Base-by-base conservation (phyloP, 2,113 vertebrate genomes). In the Abramis brama region DNA sequence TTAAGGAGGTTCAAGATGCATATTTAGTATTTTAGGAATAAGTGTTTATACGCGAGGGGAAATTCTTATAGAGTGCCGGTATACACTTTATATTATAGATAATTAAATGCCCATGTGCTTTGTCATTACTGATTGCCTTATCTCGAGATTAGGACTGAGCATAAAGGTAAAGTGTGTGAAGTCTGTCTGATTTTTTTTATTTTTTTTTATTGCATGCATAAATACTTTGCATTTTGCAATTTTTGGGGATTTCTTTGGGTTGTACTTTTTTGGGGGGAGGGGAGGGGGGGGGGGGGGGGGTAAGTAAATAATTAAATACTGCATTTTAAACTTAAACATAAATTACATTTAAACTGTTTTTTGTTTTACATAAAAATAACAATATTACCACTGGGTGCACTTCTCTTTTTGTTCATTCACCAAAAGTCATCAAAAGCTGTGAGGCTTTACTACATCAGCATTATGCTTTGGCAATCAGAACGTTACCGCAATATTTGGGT, bases 401-500 rank as follows among this genome's bases (percentile, higher is more conserved):
- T 71, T 71, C 19, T 23, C 19, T 23, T 5, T 60, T 60, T 60
- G 62, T 70, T 82, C 23, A 52, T 15, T 68, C n/a, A 33, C 79
- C 39, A 68, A 50, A 81, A 82, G 43, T 30, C 60, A 50, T 50
- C 13, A 81, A 66, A 81, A 27, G 60, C 19, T 82, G 13, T 82
- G 15, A 82, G 45, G 79, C 5, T 55, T 68, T 47, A 13, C 79
- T 11, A 33, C 43, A 82, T 68, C 62, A 52, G 23, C 19, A 79
- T 60, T 12, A 47, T 82, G n/a, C 21, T 30, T 70, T 52, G 39
- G 17, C 62, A 68, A 23, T 50, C n/a, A 33, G 25, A 21, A 17
- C 4, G 25, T 77, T 77, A 55, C 23, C 71, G 15, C 12, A 6
- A 52, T 77, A 52, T 82, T 64, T 82, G 27, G 62, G 79, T 36